phyloP scores from a whole-genome alignment of 2,888 invertebrate genomes.

The Lamproptera curius region DNA sequence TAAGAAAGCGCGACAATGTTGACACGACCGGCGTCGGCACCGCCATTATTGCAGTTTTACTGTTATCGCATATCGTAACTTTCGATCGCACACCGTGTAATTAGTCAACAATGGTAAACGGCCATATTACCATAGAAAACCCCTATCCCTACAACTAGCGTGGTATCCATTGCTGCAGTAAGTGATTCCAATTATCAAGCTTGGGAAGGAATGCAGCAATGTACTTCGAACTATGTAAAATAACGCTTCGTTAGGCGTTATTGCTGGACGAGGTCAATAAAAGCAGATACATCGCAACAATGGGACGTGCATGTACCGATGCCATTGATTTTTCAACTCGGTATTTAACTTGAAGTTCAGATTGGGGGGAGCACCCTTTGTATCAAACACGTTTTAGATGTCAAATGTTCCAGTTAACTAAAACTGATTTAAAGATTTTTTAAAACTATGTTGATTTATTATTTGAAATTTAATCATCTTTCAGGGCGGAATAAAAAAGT shows the following conservation, averaged over 20 bases:
- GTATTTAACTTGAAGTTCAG: constrained; percentile 1
- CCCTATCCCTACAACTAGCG: not conserved
- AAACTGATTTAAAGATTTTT: no score
- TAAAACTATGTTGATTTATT: no score
- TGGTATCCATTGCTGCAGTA: not conserved
- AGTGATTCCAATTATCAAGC: not conserved
- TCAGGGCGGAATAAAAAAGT: no score
- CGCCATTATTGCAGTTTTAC: constrained; percentile 67
- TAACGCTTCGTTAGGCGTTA: constrained; percentile 18
- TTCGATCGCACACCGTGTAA: constrained; percentile 55
- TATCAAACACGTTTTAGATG: no score
- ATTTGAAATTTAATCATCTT: no score
- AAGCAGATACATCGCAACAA: constrained; percentile 51
- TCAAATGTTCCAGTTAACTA: no score
- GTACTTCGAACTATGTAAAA: constrained; percentile 18
- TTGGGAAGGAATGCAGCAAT: constrained; percentile 29
- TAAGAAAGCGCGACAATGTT: constrained; percentile 60
- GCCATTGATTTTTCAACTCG: constrained; percentile 52
- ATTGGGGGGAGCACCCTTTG: not conserved
- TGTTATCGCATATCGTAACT: constrained; percentile 70
- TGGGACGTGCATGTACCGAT: constrained; percentile 49
- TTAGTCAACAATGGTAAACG: constrained; percentile 58
- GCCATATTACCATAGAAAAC: constrained; percentile 38
- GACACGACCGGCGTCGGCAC: constrained; percentile 53
- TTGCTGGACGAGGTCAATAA: constrained; percentile 47